These are phyloP conservation scores for Gymnorhina tibicen DNA, from an alignment of 2,113 vertebrate genomes.

Conservation along the genomic window DNA sequence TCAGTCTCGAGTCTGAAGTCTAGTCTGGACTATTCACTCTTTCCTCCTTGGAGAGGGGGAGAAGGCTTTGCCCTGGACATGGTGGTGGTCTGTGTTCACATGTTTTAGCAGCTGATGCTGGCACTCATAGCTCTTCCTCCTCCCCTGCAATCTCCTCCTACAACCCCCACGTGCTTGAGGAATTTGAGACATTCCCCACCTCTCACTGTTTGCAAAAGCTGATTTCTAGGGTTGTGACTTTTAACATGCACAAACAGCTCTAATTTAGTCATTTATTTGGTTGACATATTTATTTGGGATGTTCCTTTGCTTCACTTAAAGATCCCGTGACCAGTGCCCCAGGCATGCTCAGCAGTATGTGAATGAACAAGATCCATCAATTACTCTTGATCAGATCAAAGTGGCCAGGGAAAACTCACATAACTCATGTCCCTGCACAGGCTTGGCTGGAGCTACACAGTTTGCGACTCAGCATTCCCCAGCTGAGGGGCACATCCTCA, in stretches of 20 bases:
- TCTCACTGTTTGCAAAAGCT: not conserved
- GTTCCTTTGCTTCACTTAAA: constrained; percentile 64
- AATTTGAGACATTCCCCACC: not conserved
- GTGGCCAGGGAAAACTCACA: constrained; percentile 6
- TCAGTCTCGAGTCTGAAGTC: not conserved
- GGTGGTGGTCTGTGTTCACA: not conserved
- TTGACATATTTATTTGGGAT: constrained; percentile 70
- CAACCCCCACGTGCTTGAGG: not conserved
- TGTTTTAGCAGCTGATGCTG: not conserved
- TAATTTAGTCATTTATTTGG: constrained; percentile 74
- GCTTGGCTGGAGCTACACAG: not conserved
- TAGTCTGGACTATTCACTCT: not conserved
- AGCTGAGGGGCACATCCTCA: fast-evolving
- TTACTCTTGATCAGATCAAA: constrained; percentile 62
- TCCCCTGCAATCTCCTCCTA: not conserved
- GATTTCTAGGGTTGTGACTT: constrained; percentile 46
- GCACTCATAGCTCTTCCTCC: not conserved
- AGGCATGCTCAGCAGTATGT: constrained; percentile 42
- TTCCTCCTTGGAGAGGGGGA: not conserved
- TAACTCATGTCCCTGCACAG: constrained; percentile 32
- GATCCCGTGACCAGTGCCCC: constrained; percentile 45
- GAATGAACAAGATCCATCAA: constrained; percentile 62
- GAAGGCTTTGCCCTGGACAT: not conserved
- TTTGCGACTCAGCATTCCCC: not conserved
- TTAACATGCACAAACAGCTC: constrained; percentile 55